These are phyloP conservation scores for Vireo griseus DNA, from an alignment of 2,797 vertebrate species.

Conservation along the genomic window DNA sequence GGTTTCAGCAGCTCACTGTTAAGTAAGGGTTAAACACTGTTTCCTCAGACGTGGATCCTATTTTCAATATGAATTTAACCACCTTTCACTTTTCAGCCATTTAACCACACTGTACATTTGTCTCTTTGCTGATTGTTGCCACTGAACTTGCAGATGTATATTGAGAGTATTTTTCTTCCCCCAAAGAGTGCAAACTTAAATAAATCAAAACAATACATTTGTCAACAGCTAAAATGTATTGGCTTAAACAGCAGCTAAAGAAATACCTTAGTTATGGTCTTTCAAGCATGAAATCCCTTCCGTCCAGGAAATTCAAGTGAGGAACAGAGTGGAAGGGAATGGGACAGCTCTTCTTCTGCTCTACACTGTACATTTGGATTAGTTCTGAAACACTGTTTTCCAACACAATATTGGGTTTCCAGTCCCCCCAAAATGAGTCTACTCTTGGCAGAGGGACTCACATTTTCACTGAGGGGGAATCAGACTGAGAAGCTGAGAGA, in stretches of 20 bases:
- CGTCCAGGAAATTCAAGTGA: not conserved
- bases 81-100: not conserved
- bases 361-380: not conserved
- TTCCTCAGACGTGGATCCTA: not conserved
- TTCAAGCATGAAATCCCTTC: not conserved
- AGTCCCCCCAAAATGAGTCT: not conserved
- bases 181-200: not conserved
- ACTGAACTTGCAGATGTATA: not conserved
- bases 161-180: not conserved
- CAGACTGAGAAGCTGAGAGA: not conserved
- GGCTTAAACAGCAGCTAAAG: not conserved
- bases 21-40: not conserved
- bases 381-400: not conserved
- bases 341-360: not conserved
- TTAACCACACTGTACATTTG: accelerated
- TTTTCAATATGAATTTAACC: not conserved
- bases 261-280: not conserved
- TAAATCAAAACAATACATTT: not conserved
- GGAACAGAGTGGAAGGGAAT: not conserved
- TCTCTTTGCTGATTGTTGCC: not conserved
- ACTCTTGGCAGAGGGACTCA: not conserved
- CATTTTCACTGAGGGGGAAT: not conserved
- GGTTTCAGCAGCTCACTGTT: not conserved
- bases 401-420: not conserved
- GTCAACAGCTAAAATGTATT: not conserved